phyloP scores from a whole-genome alignment of 1,140 invertebrate genomes.

The Plectrocnemia conspersa region DNA sequence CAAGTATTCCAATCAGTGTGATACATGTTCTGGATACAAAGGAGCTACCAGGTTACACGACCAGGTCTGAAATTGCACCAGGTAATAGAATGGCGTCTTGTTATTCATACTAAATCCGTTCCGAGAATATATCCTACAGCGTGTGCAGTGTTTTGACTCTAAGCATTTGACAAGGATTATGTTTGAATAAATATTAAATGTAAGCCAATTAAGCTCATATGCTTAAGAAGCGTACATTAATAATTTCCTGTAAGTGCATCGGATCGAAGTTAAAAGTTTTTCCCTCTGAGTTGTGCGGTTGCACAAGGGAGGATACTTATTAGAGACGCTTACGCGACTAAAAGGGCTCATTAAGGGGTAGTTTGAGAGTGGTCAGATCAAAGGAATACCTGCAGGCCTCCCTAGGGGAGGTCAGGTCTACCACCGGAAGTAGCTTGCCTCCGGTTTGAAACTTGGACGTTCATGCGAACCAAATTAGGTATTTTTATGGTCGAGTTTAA shows the following conservation, averaged over 20 bases:
- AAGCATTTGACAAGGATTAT: too few species aligned
- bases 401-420: not conserved
- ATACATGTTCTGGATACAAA: not conserved
- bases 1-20: not conserved
- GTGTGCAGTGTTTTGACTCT: too few species aligned
- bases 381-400: constrained; percentile 29
- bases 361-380: constrained; percentile 35
- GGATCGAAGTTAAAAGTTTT: constrained; percentile 4
- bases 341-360: constrained; percentile 33
- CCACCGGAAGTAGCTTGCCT: constrained; percentile 20
- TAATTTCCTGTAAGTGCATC: constrained; percentile 15
- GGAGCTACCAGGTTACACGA: not conserved
- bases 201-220: too few species aligned
- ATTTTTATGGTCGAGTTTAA: too few species aligned
- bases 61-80: not conserved
- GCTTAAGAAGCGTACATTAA: too few species aligned
- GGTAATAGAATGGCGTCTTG: not conserved
- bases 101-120: not conserved
- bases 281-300: not conserved
- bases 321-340: constrained; percentile 24
- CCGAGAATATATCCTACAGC: too few species aligned
- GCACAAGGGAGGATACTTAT: constrained; percentile 16
- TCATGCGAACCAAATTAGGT: too few species aligned
- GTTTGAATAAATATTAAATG: too few species aligned
- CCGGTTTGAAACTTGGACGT: too few species aligned